phyloP scores from a whole-genome alignment of 2,888 invertebrate genomes.

The Perizoma flavofasciatum region DNA sequence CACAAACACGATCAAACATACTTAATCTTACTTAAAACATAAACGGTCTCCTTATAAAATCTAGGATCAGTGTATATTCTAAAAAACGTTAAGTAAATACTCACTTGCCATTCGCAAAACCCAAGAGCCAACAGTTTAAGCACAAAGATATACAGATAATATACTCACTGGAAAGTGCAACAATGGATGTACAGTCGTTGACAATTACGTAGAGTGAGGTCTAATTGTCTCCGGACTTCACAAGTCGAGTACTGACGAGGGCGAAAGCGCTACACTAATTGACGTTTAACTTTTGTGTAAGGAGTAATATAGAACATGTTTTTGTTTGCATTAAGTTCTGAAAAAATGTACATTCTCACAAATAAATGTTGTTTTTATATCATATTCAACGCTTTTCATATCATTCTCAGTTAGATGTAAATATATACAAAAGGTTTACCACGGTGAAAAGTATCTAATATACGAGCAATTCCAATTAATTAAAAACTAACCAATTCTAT shows the following conservation, averaged over 20 bases:
- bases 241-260: slow-evolving; percentile 33
- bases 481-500: slow-evolving; percentile 14
- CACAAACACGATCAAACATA: too few relatives aligned
- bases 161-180: slow-evolving; percentile 21
- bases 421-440: too few relatives aligned
- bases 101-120: neutral
- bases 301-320: slow-evolving; percentile 7
- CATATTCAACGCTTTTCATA: too few relatives aligned
- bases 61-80: too few relatives aligned
- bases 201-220: slow-evolving; percentile 45
- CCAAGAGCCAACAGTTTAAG: slow-evolving; percentile 9
- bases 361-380: too few relatives aligned
- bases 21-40: too few relatives aligned
- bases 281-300: slow-evolving; percentile 18
- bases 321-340: neutral
- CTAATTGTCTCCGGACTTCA: slow-evolving; percentile 44
- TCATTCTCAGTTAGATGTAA: too few relatives aligned
- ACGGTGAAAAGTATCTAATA: too few relatives aligned
- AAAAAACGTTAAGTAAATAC: neutral
- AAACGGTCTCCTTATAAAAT: too few relatives aligned
- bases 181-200: slow-evolving; percentile 44
- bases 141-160: slow-evolving; percentile 5
- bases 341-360: too few relatives aligned
- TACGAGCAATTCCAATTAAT: slow-evolving; percentile 3
- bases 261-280: slow-evolving; percentile 29